These are phyloP conservation scores for Euthynnus affinis DNA, from an alignment of 2,797 vertebrate species.

Conservation along the genomic window DNA sequence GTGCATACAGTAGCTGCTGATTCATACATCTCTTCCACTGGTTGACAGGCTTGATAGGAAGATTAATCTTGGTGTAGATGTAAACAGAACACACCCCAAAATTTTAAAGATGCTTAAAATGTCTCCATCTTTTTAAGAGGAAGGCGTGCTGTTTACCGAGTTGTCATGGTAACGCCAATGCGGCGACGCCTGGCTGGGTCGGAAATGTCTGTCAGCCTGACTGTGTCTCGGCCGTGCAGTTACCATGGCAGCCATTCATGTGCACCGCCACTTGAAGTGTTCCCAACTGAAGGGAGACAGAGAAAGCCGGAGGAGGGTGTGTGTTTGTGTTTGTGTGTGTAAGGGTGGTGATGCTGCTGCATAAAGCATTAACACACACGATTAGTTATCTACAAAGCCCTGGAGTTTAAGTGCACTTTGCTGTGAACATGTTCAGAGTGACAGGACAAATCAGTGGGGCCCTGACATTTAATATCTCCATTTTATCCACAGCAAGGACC, in stretches of 20 bases:
- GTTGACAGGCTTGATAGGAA: background rate
- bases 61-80: background rate
- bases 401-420: conserved; percentile 53
- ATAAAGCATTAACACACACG: conserved; percentile 62
- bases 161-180: conserved; percentile 74
- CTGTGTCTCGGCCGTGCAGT: conserved; percentile 72
- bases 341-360: conserved; percentile 21
- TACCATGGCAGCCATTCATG: conserved; percentile 82
- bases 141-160: conserved; percentile 71
- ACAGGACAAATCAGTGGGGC: conserved; percentile 19
- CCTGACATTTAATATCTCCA: conserved; percentile 22
- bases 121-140: conserved; percentile 34
- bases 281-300: conserved; percentile 57
- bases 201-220: conserved; percentile 76
- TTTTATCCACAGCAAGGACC: conserved; percentile 9
- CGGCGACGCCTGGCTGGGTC: conserved; percentile 66
- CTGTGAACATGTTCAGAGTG: conserved; percentile 25
- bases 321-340: conserved; percentile 33
- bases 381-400: conserved; percentile 57
- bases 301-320: conserved; percentile 43
- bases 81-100: background rate
- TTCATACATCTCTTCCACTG: background rate
- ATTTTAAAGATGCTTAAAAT: conserved; percentile 12
- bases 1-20: background rate
- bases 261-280: conserved; percentile 68